Percentiles rank a stretch among this genome's conserved stretches.
phyloP scores from a whole-genome alignment of 2,888 invertebrate genomes.

The Plebejus anna region DNA sequence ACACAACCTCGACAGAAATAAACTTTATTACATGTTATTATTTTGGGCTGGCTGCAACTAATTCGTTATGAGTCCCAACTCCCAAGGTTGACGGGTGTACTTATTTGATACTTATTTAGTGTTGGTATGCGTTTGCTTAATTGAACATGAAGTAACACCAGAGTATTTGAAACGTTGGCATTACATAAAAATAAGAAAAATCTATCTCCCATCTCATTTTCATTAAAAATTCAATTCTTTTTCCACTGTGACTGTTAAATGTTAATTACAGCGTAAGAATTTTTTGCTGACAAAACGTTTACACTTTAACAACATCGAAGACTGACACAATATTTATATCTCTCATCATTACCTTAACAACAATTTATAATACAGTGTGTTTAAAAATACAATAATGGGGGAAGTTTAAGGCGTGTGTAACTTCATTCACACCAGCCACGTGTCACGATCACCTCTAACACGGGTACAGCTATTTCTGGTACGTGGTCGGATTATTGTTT shows the following conservation, averaged over 20 bases:
- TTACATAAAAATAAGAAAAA: too few relatives aligned
- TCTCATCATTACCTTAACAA: constrained; percentile 29
- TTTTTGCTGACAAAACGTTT: background rate
- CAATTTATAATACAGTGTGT: constrained; percentile 34
- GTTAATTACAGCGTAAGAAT: background rate
- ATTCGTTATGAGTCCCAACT: background rate
- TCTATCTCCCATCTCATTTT: too few relatives aligned
- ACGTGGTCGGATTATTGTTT: constrained; percentile 29
- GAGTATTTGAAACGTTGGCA: too few relatives aligned
- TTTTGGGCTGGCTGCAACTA: background rate
- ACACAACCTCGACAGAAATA: constrained; percentile 23
- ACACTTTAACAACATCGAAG: background rate
- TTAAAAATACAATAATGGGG: constrained; percentile 66
- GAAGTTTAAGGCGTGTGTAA: constrained; percentile 56
- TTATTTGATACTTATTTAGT: background rate
- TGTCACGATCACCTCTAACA: constrained; percentile 63
- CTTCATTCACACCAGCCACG: constrained; percentile 70
- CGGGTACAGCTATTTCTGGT: constrained; percentile 42
- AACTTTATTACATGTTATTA: constrained; percentile 18
- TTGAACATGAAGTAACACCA: background rate
- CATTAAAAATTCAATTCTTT: too few relatives aligned
- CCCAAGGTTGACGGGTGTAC: background rate
- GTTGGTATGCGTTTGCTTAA: background rate
- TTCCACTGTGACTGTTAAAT: too few relatives aligned
- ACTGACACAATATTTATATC: constrained; percentile 13